A percentile compares a stretch with the other conserved stretches of the same genome.
These are phyloP conservation scores for Thecophora atra DNA, from an alignment of 2,888 invertebrate species.

Conservation along the genomic window DNA sequence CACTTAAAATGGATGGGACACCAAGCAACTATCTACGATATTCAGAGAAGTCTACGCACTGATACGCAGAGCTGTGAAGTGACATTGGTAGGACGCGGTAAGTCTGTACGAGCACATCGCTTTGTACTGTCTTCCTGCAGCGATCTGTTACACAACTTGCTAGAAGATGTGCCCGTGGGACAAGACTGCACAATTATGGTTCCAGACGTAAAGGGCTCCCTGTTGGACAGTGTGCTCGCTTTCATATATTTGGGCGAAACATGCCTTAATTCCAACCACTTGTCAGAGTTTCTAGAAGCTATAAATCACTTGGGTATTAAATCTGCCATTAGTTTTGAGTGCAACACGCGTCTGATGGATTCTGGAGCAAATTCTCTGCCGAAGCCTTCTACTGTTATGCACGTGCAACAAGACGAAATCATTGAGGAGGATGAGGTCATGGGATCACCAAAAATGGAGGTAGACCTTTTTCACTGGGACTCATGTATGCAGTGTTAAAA, in stretches of 20 bases:
- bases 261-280: constrained; percentile 57
- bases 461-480: not conserved
- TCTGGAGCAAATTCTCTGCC: constrained; percentile 32
- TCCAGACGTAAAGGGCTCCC: constrained; percentile 60
- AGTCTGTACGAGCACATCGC: constrained; percentile 61
- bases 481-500: not conserved
- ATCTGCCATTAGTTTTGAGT: constrained; percentile 65
- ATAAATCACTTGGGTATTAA: constrained; percentile 64
- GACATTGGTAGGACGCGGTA: constrained; percentile 58
- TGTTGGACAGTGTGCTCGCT: constrained; percentile 60
- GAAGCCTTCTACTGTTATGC: constrained; percentile 50
- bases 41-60: constrained; percentile 58
- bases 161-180: constrained; percentile 58
- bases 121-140: constrained; percentile 64
- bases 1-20: constrained; percentile 66
- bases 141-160: constrained; percentile 59
- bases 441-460: constrained; percentile 43
- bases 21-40: constrained; percentile 62
- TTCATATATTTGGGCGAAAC: constrained; percentile 65
- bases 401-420: constrained; percentile 57
- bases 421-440: constrained; percentile 48
- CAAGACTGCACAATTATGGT: constrained; percentile 62
- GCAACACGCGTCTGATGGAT: constrained; percentile 49
- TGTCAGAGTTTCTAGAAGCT: constrained; percentile 63
- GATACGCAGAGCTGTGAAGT: constrained; percentile 61